Evolutionary conservation across 2,797 vertebrate species (phyloP), one percentile per base, ranked within the genome.

Genomic region (Xiphophorus birchmanni): DNA sequence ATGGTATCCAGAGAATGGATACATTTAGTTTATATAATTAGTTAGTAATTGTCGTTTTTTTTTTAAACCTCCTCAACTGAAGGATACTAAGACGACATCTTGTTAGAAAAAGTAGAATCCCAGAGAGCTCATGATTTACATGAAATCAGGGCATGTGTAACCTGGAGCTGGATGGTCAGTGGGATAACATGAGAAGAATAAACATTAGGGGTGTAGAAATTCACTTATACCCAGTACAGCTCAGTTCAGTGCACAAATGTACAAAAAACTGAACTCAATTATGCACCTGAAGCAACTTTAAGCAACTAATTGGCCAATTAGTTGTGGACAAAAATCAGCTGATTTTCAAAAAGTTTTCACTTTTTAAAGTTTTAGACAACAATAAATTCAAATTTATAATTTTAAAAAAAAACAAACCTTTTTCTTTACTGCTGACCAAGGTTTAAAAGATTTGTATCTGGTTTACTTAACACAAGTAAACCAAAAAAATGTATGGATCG

Each of bases 111-210:
- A 9, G 15, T 18, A 8, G 60, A 63, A 63, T 63, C 60, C 29
- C 60, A 2, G 42, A 9, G 72, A 72, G 29, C 47, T 74, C 73
- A 87, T 78, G 83, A 82, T 76, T 40, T 78, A 60, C 85, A 58
- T 63, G 47, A 82, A 84, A 76, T 26, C 2, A 17, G 50, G 40
- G 45, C 37, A 44, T 69, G 45, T 5, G 35, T 4, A 78, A 48
- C 45, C 13, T 17, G 76, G 65, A 75, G 76, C 78, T 2, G 58
- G 29, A 47, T 2, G 58, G 44, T 29, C 32, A 76, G 83, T 5
- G 60, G 86, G n/a, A 58, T 29, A 74, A 88, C n/a, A 58, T 15
- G n/a, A 58, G 56, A 12, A 15, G 56, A 58, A 15, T 29, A 13
- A 29, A 58, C n/a, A 29, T 6, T 29, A 29, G 56, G 11, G 56